Base-by-base conservation (phyloP, 2,797 vertebrate genomes). In the Etheostoma perlongum region DNA sequence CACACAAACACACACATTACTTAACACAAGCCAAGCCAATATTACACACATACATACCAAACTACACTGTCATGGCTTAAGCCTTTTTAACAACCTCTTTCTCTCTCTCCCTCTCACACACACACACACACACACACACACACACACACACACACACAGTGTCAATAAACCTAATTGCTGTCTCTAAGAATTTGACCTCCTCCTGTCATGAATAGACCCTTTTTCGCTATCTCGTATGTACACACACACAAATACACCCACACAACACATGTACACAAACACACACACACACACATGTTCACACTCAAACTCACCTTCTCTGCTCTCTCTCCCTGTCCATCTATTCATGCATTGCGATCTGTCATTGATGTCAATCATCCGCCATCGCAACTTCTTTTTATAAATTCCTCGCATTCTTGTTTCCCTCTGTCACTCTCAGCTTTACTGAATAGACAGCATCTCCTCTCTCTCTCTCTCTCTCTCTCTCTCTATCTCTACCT, bases 121-220 rank as follows among this genome's bases (percentile, higher is more conserved):
- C 60, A 21, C 48, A 13, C 57, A 64, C 11, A 67, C 33, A 42
- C 65, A 60, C 44, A 15, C 54, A 54, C 62, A 46, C 54, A 55
- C 42, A 49, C 67, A 55, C 73, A 42, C 46, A 19, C 23, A 73
- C 14, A 54, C 51, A 63, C 68, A 67, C 30, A 23, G 47, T 48
- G 72, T 85, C 81, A 79, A 82, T 72, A 85, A 70, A 58, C 16
- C 67, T 79, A 80, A 84, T 82, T 81, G 85, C 63, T 73, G 70
- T 79, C 61, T 65, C 74, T 81, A 63, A 80, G 72, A 76, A 61
- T 72, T 72, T 18, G 63, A 81, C 74, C n/a, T 25, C 73, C 64
- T 72, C 47, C 11, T 42, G 51, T 73, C 61, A 58, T 51, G 40
- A 62, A 67, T 48, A 53, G 44, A 49, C 57, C 53, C 55, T 5